Base-by-base conservation (phyloP, 1,140 invertebrate species). In the Pararge aegeria region DNA sequence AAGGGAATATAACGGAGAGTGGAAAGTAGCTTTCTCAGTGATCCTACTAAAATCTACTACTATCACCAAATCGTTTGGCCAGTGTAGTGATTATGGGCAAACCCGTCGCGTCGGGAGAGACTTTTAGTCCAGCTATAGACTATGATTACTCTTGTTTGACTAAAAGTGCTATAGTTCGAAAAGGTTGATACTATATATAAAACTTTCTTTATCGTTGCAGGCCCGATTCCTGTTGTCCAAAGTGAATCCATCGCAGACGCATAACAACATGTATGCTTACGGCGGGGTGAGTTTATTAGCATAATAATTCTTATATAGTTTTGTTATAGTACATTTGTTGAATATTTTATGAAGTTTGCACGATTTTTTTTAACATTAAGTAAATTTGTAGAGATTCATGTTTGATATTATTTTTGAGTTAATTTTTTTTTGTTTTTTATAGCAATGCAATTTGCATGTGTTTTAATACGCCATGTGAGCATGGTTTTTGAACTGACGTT, bases 161-260 rank as follows among this genome's bases (percentile, higher is more conserved):
- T n/a, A n/a, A n/a, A n/a, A n/a, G n/a, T n/a, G n/a, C n/a, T n/a
- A n/a, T n/a, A n/a, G n/a, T n/a, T n/a, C n/a, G n/a, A n/a, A n/a
- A n/a, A n/a, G n/a, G n/a, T n/a, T n/a, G n/a, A n/a, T 37, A 37
- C 16, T 15, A 40, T 16, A 37, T 2, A 40, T 4, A 40, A 40
- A 40, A 24, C 16, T 16, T 6, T 64, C 57, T 55, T 44, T 70
- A 64, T 63, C 61, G 55, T 72, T 87, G 76, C 92, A 99, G 94
- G 98, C 98, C 44, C 94, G 99, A 72, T 99, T 99, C 91, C 92
- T 99, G 54, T 89, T 99, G 15, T 99, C 97, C 3, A 99, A 99
- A 94, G 99, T 99, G 9, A 99, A 99, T 91, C 99, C 99, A 19
- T 99, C 98, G 68, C 96, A 98, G 82, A 99, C 99, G n/a, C 98